Conservation (phyloP, 30 jellyfish, hydroid and myxozoan species). For the Aurelia aurita complex sp. Pacific region DNA sequence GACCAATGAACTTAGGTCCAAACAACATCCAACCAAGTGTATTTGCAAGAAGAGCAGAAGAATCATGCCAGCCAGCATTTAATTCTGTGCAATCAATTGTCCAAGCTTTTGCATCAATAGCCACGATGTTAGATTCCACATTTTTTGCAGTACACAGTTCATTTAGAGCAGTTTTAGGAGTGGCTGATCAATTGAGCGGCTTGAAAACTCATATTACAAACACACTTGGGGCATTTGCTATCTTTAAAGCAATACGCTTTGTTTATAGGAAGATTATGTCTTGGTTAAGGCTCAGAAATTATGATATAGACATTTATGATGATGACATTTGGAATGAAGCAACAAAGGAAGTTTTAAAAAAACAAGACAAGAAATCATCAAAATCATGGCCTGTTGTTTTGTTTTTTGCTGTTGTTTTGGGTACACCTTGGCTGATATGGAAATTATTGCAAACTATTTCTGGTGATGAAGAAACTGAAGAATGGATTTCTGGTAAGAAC, state of each 20-base stretch:
- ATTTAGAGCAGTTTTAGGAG: slow-evolving; percentile 85
- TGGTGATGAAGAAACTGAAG: slow-evolving; percentile 39
- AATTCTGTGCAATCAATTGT: slow-evolving; percentile 81
- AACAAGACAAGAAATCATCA: slow-evolving; percentile 22
- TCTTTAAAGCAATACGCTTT: slow-evolving; percentile 35
- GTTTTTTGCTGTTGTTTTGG: slow-evolving; percentile 81
- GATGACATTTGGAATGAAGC: slow-evolving; percentile 68
- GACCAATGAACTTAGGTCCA: slow-evolving; percentile 35
- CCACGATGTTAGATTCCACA: slow-evolving; percentile 91
- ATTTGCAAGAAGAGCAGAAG: slow-evolving; percentile 59
- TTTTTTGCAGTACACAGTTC: slow-evolving; percentile 92
- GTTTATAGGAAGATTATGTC: slow-evolving; percentile 59
- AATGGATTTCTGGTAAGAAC: slow-evolving; percentile 76
- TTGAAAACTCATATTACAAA: slow-evolving; percentile 58
- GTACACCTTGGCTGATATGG: slow-evolving; percentile 93
- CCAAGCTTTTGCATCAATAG: slow-evolving; percentile 89
- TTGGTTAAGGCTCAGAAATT: slow-evolving; percentile 41
- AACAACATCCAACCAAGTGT: slow-evolving; percentile 39
- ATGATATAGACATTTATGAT: slow-evolving; percentile 14
- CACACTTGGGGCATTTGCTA: slow-evolving; percentile 74
- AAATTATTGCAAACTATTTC: slow-evolving; percentile 66
- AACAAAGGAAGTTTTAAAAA: slow-evolving; percentile 23
- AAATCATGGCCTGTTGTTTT: slow-evolving; percentile 81
- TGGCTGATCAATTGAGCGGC: slow-evolving; percentile 80
- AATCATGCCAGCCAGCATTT: slow-evolving; percentile 73